phyloP scores from a whole-genome alignment of 2,888 invertebrate species.

The Ophion ellenae region DNA sequence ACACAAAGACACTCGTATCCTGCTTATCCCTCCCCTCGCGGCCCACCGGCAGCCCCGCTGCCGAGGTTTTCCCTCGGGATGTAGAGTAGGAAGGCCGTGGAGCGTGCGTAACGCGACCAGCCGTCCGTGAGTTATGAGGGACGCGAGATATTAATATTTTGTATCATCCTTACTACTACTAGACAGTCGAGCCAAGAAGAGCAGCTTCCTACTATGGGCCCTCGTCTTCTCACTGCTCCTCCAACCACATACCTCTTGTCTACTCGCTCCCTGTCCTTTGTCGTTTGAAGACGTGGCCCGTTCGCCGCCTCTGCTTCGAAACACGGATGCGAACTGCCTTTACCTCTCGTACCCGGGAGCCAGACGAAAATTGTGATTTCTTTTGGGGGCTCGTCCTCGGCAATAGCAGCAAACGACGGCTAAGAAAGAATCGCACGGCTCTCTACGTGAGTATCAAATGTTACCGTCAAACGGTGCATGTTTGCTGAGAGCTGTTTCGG shows the following conservation, averaged over 20 bases:
- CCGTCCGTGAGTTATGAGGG: constrained; percentile 84
- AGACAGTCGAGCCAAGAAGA: constrained; percentile 65
- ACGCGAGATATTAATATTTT: constrained; percentile 83
- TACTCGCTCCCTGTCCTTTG: constrained; percentile 76
- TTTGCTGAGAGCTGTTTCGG: constrained; percentile 11
- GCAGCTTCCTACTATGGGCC: constrained; percentile 51
- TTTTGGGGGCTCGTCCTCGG: constrained; percentile 55
- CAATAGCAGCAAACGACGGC: constrained; percentile 17
- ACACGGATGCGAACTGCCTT: constrained; percentile 30
- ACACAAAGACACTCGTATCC: constrained; percentile 79
- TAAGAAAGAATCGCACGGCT: constrained; percentile 20
- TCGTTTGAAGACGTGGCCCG: constrained; percentile 75
- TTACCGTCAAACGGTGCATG: constrained; percentile 25
- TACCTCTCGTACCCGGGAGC: constrained; percentile 33
- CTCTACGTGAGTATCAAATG: constrained; percentile 1
- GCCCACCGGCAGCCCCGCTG: constrained; percentile 70
- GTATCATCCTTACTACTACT: constrained; percentile 82
- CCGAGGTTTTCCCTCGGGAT: constrained; percentile 80
- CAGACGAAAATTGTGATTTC: constrained; percentile 67
- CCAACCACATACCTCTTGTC: constrained; percentile 67
- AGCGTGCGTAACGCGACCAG: constrained; percentile 83
- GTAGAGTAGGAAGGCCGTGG: constrained; percentile 74
- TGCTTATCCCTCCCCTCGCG: constrained; percentile 63
- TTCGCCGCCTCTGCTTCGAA: constrained; percentile 61
- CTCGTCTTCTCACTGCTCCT: constrained; percentile 25